phyloP scores from a whole-genome alignment of 2,797 vertebrate species.

The Carcharodon carcharias region DNA sequence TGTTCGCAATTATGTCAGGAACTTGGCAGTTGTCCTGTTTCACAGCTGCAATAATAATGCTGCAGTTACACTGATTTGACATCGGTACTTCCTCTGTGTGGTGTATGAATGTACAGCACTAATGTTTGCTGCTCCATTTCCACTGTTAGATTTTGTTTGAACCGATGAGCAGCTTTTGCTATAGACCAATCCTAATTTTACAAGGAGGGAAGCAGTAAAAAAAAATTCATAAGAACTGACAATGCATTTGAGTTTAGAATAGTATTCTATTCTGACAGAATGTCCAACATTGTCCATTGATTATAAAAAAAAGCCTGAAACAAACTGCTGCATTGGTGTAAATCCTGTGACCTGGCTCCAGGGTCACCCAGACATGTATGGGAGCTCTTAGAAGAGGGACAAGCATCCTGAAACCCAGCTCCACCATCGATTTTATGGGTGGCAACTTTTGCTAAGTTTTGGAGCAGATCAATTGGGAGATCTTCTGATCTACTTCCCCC shows the following conservation, averaged over 20 bases:
- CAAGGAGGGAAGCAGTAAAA: not conserved
- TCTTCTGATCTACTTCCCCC: not conserved
- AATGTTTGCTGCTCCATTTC: not conserved
- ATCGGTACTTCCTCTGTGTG: not conserved
- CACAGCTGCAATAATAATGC: not conserved
- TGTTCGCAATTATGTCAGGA: not conserved
- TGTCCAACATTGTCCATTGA: not conserved
- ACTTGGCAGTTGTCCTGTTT: not conserved
- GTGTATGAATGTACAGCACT: not conserved
- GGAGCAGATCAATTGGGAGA: not conserved
- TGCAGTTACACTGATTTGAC: not conserved
- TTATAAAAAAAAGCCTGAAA: not conserved
- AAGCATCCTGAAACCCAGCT: not conserved
- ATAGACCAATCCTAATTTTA: not conserved
- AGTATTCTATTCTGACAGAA: not conserved
- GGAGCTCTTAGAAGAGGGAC: not conserved
- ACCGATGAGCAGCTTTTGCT: not conserved
- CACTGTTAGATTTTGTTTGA: not conserved
- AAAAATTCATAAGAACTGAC: not conserved
- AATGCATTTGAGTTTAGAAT: not conserved
- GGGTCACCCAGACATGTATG: not conserved
- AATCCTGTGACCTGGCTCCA: not conserved
- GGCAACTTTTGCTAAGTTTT: not conserved
- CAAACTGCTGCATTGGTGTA: not conserved
- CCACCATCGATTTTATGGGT: not conserved